phyloP scores from a whole-genome alignment of 2,888 invertebrate species.

The Heliconius erato region DNA sequence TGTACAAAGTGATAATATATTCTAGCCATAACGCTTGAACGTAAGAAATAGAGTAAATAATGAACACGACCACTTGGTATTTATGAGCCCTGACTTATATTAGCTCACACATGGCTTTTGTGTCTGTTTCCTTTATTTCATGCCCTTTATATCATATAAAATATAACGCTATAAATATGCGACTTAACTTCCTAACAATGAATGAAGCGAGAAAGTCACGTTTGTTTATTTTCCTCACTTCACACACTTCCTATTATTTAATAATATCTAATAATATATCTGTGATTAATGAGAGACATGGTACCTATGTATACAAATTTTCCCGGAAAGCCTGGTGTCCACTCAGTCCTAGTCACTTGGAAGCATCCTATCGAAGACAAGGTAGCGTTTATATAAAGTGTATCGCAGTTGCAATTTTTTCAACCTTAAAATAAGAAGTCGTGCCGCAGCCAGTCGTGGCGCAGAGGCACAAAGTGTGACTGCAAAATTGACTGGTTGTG shows the following conservation, averaged over 20 bases:
- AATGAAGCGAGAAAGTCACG: not conserved
- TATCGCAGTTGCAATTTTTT: no score
- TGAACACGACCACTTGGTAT: conserved; percentile 19
- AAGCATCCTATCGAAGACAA: not conserved
- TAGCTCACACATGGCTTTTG: conserved; percentile 31
- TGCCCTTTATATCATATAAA: conserved; percentile 53
- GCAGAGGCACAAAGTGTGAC: no score
- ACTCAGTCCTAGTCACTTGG: not conserved
- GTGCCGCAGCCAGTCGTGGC: no score
- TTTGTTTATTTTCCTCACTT: not conserved
- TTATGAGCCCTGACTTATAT: conserved; percentile 25
- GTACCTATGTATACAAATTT: not conserved
- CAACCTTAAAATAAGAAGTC: no score
- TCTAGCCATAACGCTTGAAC: not conserved
- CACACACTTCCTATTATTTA: not conserved
- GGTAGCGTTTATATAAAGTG: no score
- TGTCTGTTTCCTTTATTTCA: conserved; percentile 57
- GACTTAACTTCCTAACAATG: conserved; percentile 3
- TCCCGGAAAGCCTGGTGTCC: not conserved
- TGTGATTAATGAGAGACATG: not conserved
- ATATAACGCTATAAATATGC: conserved; percentile 33
- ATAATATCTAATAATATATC: not conserved
- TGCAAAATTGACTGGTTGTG: no score
- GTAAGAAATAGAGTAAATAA: conserved; percentile 23
- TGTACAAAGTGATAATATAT: not conserved